Conservation (phyloP, 2,113 vertebrate species). For the Corythornis cristatus region DNA sequence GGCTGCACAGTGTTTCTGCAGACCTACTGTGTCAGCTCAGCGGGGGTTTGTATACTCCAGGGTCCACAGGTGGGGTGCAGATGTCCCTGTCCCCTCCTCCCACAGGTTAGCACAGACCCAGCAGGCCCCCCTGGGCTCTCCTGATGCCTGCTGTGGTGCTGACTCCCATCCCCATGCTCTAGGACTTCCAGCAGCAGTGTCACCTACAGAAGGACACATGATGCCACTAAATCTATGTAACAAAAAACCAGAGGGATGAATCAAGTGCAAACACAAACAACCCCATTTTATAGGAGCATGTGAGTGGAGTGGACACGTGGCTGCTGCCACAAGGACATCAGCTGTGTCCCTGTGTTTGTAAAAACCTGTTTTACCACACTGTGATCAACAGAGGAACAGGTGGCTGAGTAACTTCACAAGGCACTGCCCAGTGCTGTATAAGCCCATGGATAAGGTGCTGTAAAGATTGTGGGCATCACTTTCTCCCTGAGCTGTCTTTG, state of each 20-base stretch:
- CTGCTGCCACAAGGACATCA: background rate
- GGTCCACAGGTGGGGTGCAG: background rate
- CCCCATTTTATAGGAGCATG: background rate
- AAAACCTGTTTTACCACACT: background rate
- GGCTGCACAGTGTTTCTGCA: fast-evolving
- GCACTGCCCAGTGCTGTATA: background rate
- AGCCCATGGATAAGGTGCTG: background rate
- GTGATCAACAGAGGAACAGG: background rate
- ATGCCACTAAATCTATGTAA: background rate
- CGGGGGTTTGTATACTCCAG: fast-evolving
- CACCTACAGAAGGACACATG: background rate
- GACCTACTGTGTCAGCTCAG: fast-evolving
- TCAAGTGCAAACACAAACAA: background rate
- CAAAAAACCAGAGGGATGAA: background rate
- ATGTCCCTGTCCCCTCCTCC: background rate
- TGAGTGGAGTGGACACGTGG: background rate
- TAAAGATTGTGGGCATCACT: background rate
- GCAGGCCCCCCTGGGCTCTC: background rate
- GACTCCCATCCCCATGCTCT: fast-evolving
- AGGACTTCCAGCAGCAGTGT: background rate
- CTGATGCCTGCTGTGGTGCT: background rate
- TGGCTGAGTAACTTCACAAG: background rate
- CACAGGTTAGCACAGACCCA: background rate
- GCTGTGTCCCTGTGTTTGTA: background rate
- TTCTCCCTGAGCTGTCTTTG: background rate